These are phyloP conservation scores for Mythimna albipuncta DNA, from an alignment of 2,888 invertebrate species.

Conservation along the genomic window DNA sequence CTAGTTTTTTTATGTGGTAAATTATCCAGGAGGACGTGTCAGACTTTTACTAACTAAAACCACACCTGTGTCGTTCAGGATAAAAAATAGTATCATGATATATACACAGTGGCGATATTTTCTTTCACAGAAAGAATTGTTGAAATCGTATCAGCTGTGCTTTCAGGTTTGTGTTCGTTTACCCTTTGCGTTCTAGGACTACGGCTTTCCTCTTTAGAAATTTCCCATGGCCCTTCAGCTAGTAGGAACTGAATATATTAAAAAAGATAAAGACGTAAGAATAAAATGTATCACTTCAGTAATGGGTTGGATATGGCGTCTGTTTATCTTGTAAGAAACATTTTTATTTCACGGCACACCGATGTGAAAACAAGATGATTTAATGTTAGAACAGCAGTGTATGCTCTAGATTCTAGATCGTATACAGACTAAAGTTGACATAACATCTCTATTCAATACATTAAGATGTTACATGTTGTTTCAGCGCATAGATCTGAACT, in stretches of 20 bases:
- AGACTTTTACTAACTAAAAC: too few species aligned
- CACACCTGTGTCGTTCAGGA: too few species aligned
- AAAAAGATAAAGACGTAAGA: not conserved
- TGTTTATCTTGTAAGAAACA: constrained; percentile 18
- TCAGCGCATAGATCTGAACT: constrained; percentile 10
- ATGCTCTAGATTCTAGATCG: not conserved
- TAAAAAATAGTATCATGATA: too few species aligned
- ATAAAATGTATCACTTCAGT: not conserved
- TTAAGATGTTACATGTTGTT: constrained; percentile 9
- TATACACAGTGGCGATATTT: not conserved
- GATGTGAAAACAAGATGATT: constrained; percentile 23
- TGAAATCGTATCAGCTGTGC: not conserved
- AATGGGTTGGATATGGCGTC: constrained; percentile 3
- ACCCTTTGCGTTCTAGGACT: too few species aligned
- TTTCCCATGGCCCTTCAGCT: too few species aligned
- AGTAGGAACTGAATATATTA: not conserved
- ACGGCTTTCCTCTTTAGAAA: too few species aligned
- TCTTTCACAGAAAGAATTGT: not conserved
- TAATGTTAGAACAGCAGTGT: constrained; percentile 8
- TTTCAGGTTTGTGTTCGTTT: not conserved
- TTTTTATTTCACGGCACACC: constrained; percentile 19
- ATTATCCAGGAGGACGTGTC: too few species aligned
- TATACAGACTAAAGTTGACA: constrained; percentile 4
- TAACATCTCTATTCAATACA: constrained; percentile 1
- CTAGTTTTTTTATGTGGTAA: too few species aligned